Evolutionary conservation across 1,140 invertebrate genomes (phyloP).

Genomic region (Sinonovacula constricta): DNA sequence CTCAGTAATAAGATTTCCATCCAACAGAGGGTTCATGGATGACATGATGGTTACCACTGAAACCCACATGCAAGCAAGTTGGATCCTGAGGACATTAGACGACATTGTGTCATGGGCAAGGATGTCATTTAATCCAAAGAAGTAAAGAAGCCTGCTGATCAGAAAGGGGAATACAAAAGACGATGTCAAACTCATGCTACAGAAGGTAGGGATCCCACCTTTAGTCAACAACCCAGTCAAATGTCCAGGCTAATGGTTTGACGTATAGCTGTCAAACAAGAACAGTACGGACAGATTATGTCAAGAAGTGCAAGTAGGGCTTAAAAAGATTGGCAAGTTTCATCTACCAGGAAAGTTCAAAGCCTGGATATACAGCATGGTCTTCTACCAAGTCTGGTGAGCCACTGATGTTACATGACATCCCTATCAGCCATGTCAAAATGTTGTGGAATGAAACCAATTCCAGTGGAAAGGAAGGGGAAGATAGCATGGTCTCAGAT

Average conservation of each 20-base stretch:
- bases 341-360: not conserved
- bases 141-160: not conserved
- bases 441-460: too few species aligned
- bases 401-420: not conserved
- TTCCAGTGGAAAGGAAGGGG: not conserved
- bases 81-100: not conserved
- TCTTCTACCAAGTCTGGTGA: not conserved
- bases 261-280: not conserved
- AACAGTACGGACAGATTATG: not conserved
- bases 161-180: not conserved
- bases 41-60: not conserved
- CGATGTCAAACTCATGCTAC: not conserved
- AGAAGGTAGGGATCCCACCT: not conserved
- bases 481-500: not conserved
- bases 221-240: not conserved
- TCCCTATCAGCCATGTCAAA: not conserved
- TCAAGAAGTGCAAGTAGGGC: not conserved
- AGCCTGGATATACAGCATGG: not conserved
- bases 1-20: not conserved
- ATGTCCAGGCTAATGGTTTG: not conserved
- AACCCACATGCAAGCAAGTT: not conserved
- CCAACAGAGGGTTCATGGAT: not conserved
- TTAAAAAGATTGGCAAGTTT: not conserved
- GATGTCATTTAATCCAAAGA: not conserved
- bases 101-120: not conserved